Conservation (phyloP, 2,888 invertebrate genomes). For the Hypomecis punctinalis region DNA sequence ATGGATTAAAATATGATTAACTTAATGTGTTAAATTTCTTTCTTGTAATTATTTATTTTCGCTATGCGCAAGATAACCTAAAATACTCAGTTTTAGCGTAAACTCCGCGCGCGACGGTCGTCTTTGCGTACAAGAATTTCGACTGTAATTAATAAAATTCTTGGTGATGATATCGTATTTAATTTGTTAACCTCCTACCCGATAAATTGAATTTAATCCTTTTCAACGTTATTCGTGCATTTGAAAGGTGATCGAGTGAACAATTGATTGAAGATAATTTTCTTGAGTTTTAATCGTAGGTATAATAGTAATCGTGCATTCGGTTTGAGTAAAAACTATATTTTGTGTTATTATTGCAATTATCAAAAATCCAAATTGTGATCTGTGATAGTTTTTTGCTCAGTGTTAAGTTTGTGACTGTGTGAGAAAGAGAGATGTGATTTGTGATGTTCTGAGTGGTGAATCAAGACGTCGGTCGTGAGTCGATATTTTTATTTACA, state of each 20-base stretch:
- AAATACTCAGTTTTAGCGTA: constrained; percentile 13
- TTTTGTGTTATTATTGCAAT: no score
- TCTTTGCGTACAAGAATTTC: neutral
- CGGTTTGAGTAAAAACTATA: no score
- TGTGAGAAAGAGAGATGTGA: constrained; percentile 9
- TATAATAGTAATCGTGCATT: no score
- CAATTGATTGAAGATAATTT: no score
- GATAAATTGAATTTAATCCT: no score
- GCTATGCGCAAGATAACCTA: no score
- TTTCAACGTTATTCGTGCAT: no score
- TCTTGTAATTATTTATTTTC: neutral
- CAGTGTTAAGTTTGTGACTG: constrained; percentile 7
- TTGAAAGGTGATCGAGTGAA: no score
- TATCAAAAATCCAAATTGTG: no score
- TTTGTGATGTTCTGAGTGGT: neutral
- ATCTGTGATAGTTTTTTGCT: no score
- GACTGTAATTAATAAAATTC: neutral
- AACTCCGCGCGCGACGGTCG: constrained; percentile 18
- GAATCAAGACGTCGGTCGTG: constrained; percentile 35
- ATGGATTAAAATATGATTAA: no score
- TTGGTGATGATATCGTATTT: neutral
- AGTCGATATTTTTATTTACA: constrained; percentile 13
- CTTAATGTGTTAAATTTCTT: neutral
- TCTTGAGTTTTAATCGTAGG: no score
- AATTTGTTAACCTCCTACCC: neutral